Percentiles rank a stretch among this genome's conserved stretches.
Evolutionary conservation across 2,888 invertebrate species (phyloP).

Genomic region (Anthrax anthrax): DNA sequence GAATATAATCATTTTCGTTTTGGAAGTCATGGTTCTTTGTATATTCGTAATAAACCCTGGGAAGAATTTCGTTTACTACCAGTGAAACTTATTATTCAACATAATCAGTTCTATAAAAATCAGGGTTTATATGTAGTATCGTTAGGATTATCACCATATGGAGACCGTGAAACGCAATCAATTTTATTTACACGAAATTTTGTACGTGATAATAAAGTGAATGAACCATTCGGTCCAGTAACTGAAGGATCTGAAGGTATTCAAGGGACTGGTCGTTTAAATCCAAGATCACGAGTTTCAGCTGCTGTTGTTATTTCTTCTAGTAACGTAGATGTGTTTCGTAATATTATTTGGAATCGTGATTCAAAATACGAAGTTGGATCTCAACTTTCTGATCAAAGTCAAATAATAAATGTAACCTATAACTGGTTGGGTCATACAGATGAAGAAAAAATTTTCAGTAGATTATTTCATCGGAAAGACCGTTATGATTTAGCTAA

Average conservation of each 20-base stretch:
- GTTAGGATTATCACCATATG: constrained; percentile 76
- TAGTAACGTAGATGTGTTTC: constrained; percentile 70
- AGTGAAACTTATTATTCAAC: constrained; percentile 55
- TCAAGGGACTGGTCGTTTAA: constrained; percentile 48
- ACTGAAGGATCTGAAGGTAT: constrained; percentile 25
- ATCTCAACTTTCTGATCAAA: constrained; percentile 88
- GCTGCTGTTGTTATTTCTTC: constrained; percentile 87
- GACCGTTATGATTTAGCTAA: constrained; percentile 90
- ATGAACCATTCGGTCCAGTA: constrained; percentile 64
- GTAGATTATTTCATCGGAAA: constrained; percentile 66
- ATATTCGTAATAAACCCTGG: constrained; percentile 64
- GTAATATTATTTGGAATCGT: constrained; percentile 86
- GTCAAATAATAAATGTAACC: constrained; percentile 82
- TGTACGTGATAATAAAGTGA: constrained; percentile 69
- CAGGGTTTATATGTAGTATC: constrained; percentile 77
- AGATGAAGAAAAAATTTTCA: constrained; percentile 58
- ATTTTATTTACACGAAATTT: constrained; percentile 79
- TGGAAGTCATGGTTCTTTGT: constrained; percentile 67
- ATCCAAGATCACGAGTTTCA: constrained; percentile 82
- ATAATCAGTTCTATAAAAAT: constrained; percentile 84
- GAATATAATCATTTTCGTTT: constrained; percentile 81
- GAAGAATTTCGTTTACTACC: constrained; percentile 69
- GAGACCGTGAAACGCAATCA: constrained; percentile 63
- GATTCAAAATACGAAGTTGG: constrained; percentile 88
- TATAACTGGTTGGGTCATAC: constrained; percentile 83